Evolutionary conservation across 2,113 vertebrate species (phyloP), one percentile per base, ranked within the genome.

Genomic region (Tragelaphus strepsiceros): DNA sequence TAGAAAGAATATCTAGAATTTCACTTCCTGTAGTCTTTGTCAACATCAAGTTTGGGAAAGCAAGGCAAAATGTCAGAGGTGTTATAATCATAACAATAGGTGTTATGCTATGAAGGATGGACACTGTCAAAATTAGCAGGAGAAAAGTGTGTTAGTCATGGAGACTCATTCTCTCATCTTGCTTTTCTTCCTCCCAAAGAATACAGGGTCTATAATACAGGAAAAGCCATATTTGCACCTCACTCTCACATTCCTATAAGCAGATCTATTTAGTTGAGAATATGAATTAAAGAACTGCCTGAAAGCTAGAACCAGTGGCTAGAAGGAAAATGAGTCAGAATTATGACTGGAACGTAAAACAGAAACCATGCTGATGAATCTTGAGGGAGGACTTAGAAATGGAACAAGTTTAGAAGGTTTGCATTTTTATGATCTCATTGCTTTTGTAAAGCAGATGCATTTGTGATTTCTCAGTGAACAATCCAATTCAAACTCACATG

Each of bases 171-270:
- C 15, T 88, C 7, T 16, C 15, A 22, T 32, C 6, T 78, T 54
- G 2, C 1, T 87, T 80, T 71, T 81, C 9, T 88, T 92, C 12
- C 35, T 90, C 28, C 35, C 28, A 88, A 84, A 21, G 30, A 67
- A 3, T 26, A 22, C 12, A 54, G 4, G 0, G 12, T 30, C 39
- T 91, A 1, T 17, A 77, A 26, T 32, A 32, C 1, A 51, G 9
- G 3, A 53, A 92, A 94, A 51, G 1, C 16, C 46, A 2, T 5
- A n/a, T n/a, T 24, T 39, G 30, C 21, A 35, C 26, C 19, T 85
- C 19, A 14, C 1, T 3, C 3, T 5, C 7, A 26, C 49, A 43
- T 1, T 14, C 3, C 13, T 49, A 51, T 2, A 6, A 81, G 15
- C n/a, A n/a, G 21, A 61, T 80, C 13, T 0, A 26, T 16, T 15